A percentile compares a stretch with the other conserved stretches of the same genome.
phyloP scores from a whole-genome alignment of 37 sponge, comb jelly and placozoan genomes.

The Halisarca cf. caerulea region DNA sequence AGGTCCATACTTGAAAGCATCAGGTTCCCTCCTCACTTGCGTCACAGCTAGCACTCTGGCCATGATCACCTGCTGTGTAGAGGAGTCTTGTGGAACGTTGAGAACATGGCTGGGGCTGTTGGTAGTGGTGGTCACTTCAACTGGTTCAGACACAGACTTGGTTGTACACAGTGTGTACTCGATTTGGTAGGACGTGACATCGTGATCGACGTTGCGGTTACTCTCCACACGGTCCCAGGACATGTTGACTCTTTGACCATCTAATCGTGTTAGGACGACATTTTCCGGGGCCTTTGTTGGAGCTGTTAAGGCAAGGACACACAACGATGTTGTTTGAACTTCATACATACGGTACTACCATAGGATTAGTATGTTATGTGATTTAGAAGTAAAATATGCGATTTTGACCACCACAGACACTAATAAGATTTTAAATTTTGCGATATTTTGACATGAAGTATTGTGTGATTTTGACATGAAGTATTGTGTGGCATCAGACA shows the following conservation, averaged over 20 bases:
- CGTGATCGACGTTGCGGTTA: neutral
- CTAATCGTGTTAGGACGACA: neutral
- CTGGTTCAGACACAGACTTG: neutral
- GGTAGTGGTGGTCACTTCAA: neutral
- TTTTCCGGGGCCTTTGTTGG: neutral
- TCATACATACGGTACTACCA: too few species aligned
- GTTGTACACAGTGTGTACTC: neutral
- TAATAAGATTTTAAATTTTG: too few species aligned
- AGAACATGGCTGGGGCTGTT: neutral
- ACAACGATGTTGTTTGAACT: too few species aligned
- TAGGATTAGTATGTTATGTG: too few species aligned
- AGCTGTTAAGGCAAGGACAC: neutral
- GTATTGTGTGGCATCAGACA: too few species aligned
- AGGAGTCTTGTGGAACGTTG: neutral
- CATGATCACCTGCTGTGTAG: neutral
- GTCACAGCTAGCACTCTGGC: conserved; percentile 1
- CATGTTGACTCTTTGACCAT: neutral
- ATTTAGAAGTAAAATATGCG: too few species aligned
- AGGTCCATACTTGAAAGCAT: neutral
- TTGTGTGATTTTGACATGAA: too few species aligned
- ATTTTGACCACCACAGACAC: too few species aligned
- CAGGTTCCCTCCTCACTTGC: conserved; percentile 14
- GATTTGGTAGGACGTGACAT: conserved; percentile 9
- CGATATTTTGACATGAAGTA: too few species aligned
- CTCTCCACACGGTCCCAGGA: neutral